Evolutionary conservation across 2,113 vertebrate genomes (phyloP), one percentile per base, ranked within the genome.

Genomic region (Cephalophus harveyi): DNA sequence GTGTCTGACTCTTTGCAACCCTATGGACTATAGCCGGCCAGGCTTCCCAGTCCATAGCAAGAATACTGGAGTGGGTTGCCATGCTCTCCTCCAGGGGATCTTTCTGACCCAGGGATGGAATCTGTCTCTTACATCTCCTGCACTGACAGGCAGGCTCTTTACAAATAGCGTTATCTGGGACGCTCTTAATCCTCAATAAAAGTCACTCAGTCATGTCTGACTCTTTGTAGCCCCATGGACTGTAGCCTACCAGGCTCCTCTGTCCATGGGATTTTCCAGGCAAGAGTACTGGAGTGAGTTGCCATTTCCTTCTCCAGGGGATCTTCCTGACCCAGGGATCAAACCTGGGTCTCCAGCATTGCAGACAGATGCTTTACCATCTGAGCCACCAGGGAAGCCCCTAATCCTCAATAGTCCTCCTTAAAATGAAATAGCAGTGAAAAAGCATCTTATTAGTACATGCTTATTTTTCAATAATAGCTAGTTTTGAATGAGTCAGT

Each of bases 401-500:
- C 36, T 71, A 71, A 40, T 71, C 36, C 95, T 95, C 28, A 89
- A 11, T 30, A 90, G 11, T 67, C 6, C 5, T 84, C 28, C 48
- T 87, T 89, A 50, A 79, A 93, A 81, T 33, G 16, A 85, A 81
- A 28, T 89, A 82, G 43, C 62, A 85, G 23, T 28, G 19, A 89
- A 89, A 79, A 15, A 40, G 5, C 30, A 78, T 97, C 40, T 88
- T 94, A 25, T 95, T 71, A 86, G 33, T 17, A 67, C 28, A 36
- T 64, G 46, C 3, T 82, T 93, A 16, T 25, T 62, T 84, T 96
- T 91, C 7, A 16, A 8, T 54, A 59, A 89, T 59, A 97, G 13
- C 16, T 83, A 11, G 25, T 43, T 93, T 16, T 74, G 19, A 87
- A 30, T 94, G 33, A 91, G 15, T 36, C 11, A 12, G 1, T 36